Percentiles rank a stretch among this genome's conserved stretches.
Conservation (phyloP, 2,113 vertebrate genomes). For the Centropus bengalensis region DNA sequence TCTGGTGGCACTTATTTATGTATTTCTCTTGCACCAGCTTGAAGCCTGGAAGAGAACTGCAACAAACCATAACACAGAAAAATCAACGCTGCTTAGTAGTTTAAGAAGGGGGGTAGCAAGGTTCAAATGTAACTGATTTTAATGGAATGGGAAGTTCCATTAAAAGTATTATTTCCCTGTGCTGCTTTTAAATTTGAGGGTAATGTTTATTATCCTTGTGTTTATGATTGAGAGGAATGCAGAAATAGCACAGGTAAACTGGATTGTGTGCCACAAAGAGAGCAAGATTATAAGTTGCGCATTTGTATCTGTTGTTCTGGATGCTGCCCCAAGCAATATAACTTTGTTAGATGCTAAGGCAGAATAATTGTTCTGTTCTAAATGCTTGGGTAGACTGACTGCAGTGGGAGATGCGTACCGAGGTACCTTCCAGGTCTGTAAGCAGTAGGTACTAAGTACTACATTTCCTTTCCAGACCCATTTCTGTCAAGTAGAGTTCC, state of each 20-base stretch:
- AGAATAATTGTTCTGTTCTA: not conserved
- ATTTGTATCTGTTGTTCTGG: not conserved
- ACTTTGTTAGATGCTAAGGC: not conserved
- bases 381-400: not conserved
- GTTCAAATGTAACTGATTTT: not conserved
- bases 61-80: not conserved
- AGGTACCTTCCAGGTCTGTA: not conserved
- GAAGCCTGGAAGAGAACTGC: not conserved
- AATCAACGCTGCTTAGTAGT: not conserved
- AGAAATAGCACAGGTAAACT: not conserved
- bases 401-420: accelerated
- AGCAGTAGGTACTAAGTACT: not conserved
- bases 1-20: not conserved
- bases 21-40: not conserved
- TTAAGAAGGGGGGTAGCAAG: not conserved
- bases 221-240: not conserved
- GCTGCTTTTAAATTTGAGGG: not conserved
- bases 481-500: not conserved
- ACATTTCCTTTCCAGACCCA: not conserved
- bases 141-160: not conserved
- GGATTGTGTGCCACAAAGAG: not conserved
- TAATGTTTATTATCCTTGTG: not conserved
- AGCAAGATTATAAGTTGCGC: not conserved
- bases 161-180: not conserved
- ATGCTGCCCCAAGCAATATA: not conserved